Evolutionary conservation across 92 coral and sea anemone species (phyloP), one percentile per base, ranked within the genome.

Genomic region (Porites lobata): DNA sequence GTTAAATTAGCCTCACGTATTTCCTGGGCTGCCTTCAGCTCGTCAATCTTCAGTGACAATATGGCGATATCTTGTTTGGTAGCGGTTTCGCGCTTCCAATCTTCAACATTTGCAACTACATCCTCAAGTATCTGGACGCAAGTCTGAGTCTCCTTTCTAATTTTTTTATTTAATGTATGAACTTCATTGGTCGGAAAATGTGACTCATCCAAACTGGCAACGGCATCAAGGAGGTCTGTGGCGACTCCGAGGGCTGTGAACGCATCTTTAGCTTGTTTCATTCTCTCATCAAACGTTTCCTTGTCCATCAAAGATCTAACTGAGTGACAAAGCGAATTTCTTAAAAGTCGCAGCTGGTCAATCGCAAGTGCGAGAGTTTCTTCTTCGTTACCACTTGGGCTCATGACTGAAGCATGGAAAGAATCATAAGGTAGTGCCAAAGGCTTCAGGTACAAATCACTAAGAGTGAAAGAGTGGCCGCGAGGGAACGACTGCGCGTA

Each of bases 301-400:
- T 80, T 80, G 58, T 87, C 91, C 7, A 87, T 69, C n/a, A 21
- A 62, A 21, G 91, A 79, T 14, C 65, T 71, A 74, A 5, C 43
- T 12, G 68, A 58, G 73, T 87, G 91, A 71, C 71, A 80, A 50
- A 72, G 52, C 14, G 74, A 51, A 73, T 87, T 87, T 52, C 91
- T 69, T 54, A 87, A 50, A 3, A 69, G 61, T 12, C 91, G 86
- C 47, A 87, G 79, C 21, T 87, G 90, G 59, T 87, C 90, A 38
- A 79, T 43, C 67, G 86, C 79, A 22, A 87, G 29, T 51, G 90
- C 69, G 69, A 38, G 6, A 38, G 47, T 38, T 38, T 38, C 47
- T 38, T 38, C 47, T 38, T 38, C 47, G 47, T 38, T 38, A 38
- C 6, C 47, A 38, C 47, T 4, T 2, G 47, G 47, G 47, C 47